Evolutionary conservation across 1,140 invertebrate species (phyloP).

Genomic region (Nixonia krombeini): DNA sequence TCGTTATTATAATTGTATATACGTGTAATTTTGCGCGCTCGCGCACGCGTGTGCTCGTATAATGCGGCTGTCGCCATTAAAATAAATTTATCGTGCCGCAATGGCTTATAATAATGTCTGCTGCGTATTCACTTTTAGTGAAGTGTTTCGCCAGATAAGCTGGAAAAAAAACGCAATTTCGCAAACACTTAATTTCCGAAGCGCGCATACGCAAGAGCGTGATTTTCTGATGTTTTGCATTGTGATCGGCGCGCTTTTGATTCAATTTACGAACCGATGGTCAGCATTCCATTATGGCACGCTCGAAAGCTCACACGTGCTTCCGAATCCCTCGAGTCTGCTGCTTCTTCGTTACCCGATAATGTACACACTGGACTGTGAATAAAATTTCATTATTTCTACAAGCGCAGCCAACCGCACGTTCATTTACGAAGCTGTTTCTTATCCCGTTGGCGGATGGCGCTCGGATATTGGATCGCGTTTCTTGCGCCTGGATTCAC

Average conservation of each 20-base stretch:
- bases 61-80: too few species aligned
- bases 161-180: too few species aligned
- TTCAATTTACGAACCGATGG: slow-evolving; percentile 35
- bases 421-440: slow-evolving; percentile 35
- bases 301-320: slow-evolving; percentile 24
- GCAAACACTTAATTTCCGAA: too few species aligned
- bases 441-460: slow-evolving; percentile 16
- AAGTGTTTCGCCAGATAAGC: too few species aligned
- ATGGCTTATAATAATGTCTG: too few species aligned
- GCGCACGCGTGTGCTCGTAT: too few species aligned
- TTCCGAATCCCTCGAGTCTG: slow-evolving; percentile 14
- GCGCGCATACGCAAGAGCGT: too few species aligned
- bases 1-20: too few species aligned
- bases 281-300: slow-evolving; percentile 31
- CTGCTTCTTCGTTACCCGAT: slow-evolving; percentile 18
- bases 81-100: too few species aligned
- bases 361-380: slow-evolving; percentile 34
- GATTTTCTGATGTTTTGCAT: background rate
- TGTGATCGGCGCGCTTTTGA: slow-evolving; percentile 13
- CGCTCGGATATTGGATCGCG: slow-evolving; percentile 10
- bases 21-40: too few species aligned
- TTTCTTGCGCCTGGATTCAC: slow-evolving; percentile 28
- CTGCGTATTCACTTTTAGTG: too few species aligned
- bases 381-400: slow-evolving; percentile 45
- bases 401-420: slow-evolving; percentile 23